These are phyloP conservation scores for Erebia palarica DNA, from an alignment of 2,888 invertebrate genomes.

Conservation along the genomic window DNA sequence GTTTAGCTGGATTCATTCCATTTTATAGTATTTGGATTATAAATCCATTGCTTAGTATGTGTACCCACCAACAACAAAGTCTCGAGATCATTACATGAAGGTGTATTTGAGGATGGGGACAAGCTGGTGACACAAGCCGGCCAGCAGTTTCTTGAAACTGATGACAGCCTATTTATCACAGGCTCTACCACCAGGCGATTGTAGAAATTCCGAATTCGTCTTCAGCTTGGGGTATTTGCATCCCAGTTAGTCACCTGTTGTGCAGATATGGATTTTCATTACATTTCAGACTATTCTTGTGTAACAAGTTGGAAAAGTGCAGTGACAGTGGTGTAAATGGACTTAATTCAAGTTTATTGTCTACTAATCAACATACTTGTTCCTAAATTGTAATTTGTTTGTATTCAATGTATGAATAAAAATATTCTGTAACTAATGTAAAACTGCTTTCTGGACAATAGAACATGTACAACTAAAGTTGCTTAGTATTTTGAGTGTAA, in stretches of 20 bases:
- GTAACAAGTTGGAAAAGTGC: slow-evolving; percentile 31
- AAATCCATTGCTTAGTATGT: slow-evolving; percentile 5
- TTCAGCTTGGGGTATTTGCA: not conserved
- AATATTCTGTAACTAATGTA: slow-evolving; percentile 31
- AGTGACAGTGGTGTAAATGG: slow-evolving; percentile 38
- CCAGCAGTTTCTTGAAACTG: slow-evolving; percentile 1
- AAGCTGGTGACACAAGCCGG: not conserved
- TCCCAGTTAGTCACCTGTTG: slow-evolving; percentile 6
- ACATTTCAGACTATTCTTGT: slow-evolving; percentile 19
- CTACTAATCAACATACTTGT: slow-evolving; percentile 17
- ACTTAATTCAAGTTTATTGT: slow-evolving; percentile 27
- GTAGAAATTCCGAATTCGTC: slow-evolving; percentile 1
- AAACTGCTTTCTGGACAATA: slow-evolving; percentile 39
- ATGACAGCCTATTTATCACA: slow-evolving; percentile 2
- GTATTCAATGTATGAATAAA: slow-evolving; percentile 22
- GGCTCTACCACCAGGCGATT: slow-evolving; percentile 4
- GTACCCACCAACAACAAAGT: slow-evolving; percentile 15
- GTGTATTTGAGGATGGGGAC: slow-evolving; percentile 4
- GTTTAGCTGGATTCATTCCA: not conserved
- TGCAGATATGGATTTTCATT: slow-evolving; percentile 27
- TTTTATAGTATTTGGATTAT: slow-evolving; percentile 6
- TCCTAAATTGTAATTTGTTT: slow-evolving; percentile 21
- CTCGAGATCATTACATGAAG: slow-evolving; percentile 11
- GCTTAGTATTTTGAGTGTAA: slow-evolving; percentile 67
- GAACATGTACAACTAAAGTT: slow-evolving; percentile 59